Conservation (phyloP, 1,140 invertebrate species). For the Drosophila erecta region DNA sequence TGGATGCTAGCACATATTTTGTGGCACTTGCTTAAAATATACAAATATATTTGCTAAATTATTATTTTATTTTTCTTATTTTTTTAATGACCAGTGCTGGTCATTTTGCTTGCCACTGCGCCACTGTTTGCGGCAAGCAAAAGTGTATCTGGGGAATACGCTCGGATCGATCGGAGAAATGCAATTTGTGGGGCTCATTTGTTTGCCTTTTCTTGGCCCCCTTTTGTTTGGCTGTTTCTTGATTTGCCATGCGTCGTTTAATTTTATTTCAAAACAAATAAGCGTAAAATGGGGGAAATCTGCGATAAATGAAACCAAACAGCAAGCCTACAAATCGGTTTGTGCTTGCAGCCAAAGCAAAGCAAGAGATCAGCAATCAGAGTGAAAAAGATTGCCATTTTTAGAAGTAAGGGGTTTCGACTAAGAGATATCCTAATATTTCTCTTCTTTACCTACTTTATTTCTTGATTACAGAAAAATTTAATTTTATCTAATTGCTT, state of each 20-base stretch:
- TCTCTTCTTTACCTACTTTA: fast-evolving
- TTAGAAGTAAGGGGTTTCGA: slow-evolving; percentile 1
- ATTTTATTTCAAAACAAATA: slow-evolving; percentile 79
- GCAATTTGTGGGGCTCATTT: slow-evolving; percentile 27
- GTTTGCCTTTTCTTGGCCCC: slow-evolving; percentile 24
- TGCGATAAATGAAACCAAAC: slow-evolving; percentile 74
- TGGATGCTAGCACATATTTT: too few species aligned
- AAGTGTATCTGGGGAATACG: slow-evolving; percentile 14
- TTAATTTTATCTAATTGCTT: too few species aligned
- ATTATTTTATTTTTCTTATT: not conserved
- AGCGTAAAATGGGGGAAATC: slow-evolving; percentile 74
- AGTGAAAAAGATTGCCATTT: slow-evolving; percentile 57
- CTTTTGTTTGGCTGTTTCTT: slow-evolving; percentile 26
- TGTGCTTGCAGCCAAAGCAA: slow-evolving; percentile 44
- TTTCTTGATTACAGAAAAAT: not conserved
- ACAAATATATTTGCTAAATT: not conserved
- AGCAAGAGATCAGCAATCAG: slow-evolving; percentile 23
- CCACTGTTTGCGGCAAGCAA: slow-evolving; percentile 10
- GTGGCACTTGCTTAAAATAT: not conserved
- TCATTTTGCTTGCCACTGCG: not conserved
- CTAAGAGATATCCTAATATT: slow-evolving; percentile 2
- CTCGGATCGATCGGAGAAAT: slow-evolving; percentile 20
- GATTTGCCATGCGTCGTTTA: slow-evolving; percentile 71
- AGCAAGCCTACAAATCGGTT: slow-evolving; percentile 51
- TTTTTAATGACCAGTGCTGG: not conserved